Evolutionary conservation across 2,888 invertebrate species (phyloP), one percentile per base, ranked within the genome.

Genomic region (Nematopogon swammerdamellus): DNA sequence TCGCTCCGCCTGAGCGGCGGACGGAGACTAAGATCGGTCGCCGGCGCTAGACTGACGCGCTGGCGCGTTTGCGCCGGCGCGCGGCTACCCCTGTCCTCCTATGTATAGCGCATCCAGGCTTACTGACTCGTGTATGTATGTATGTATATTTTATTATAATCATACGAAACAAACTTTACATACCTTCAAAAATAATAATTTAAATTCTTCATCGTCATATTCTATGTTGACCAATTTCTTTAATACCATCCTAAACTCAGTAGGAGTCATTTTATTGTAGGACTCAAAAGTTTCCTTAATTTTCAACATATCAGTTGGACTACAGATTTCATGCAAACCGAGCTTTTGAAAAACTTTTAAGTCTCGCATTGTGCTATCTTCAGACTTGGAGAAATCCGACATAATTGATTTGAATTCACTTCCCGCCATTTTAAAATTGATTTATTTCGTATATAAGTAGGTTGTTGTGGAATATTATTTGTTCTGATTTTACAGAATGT

Each of bases 131-230:
- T n/a, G n/a, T n/a, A n/a, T n/a, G n/a, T n/a, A n/a, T n/a, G n/a
- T n/a, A n/a, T n/a, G n/a, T n/a, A n/a, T n/a, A n/a, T n/a, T n/a
- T n/a, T n/a, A n/a, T n/a, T n/a, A n/a, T n/a, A n/a, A n/a, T n/a
- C n/a, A n/a, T n/a, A n/a, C n/a, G n/a, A n/a, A n/a, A n/a, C n/a
- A n/a, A n/a, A n/a, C n/a, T n/a, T n/a, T n/a, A 53, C 62, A 62
- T 62, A 85, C 85, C 71, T 86, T 85, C 51, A 81, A 63, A 65
- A 87, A 89, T 17, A 88, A 64, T 55, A 82, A 74, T 45, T 84
- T 80, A 54, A 79, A 87, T 45, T 86, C 84, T 0, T 82, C 79
- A 36, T 85, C 82, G 36, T 74, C 72, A 53, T 81, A 83, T 49
- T 74, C 73, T 14, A 83, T 68, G 52, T 73, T 75, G 1, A 80